Evolutionary conservation across 2,797 vertebrate genomes (phyloP).

Genomic region (Lagocephalus sceleratus): DNA sequence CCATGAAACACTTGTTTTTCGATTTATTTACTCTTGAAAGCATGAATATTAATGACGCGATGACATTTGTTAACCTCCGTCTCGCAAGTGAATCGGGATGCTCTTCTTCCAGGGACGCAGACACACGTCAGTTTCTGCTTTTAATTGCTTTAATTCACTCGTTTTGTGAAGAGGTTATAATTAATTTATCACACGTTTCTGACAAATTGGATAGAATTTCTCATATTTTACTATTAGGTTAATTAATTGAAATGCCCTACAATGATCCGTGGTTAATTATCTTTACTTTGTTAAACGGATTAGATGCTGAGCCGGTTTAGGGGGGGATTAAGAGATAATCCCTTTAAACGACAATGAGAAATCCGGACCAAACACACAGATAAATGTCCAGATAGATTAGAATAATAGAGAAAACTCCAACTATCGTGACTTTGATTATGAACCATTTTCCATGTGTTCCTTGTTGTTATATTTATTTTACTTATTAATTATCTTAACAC

Average conservation of each 20-base stretch:
- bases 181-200: slow-evolving; percentile 14
- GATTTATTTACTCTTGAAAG: slow-evolving; percentile 79
- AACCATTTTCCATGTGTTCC: too few relatives aligned
- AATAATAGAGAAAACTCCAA: background rate
- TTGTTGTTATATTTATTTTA: too few relatives aligned
- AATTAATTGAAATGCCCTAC: background rate
- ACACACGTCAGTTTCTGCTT: slow-evolving; percentile 33
- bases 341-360: too few relatives aligned
- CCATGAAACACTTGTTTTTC: slow-evolving; percentile 80
- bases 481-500: too few relatives aligned
- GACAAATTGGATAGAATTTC: slow-evolving; percentile 7
- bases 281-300: slow-evolving; percentile 28
- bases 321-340: slow-evolving; percentile 43
- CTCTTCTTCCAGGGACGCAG: slow-evolving; percentile 32
- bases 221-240: background rate
- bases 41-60: slow-evolving; percentile 78
- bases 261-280: slow-evolving; percentile 26
- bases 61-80: slow-evolving; percentile 77
- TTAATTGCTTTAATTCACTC: slow-evolving; percentile 24
- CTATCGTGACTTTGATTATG: background rate
- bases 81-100: slow-evolving; percentile 47
- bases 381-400: slow-evolving; percentile 10
- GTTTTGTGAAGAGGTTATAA: slow-evolving; percentile 25
- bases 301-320: slow-evolving; percentile 46
- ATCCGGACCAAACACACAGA: slow-evolving; percentile 19